These are phyloP conservation scores for Diadromus collaris DNA, from an alignment of 2,888 invertebrate genomes.

Conservation along the genomic window DNA sequence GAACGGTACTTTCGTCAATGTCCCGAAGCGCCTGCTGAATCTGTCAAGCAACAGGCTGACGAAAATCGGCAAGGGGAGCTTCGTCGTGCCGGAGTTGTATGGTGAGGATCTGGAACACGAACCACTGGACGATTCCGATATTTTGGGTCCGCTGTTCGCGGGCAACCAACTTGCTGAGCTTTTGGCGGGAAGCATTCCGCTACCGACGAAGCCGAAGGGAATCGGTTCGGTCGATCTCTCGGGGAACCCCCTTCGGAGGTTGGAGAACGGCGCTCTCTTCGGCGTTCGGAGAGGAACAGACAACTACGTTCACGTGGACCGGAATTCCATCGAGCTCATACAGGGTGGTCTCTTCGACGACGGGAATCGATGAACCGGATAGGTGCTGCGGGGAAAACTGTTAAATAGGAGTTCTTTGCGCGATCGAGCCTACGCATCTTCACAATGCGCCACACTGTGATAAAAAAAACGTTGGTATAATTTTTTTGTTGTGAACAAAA, in stretches of 20 bases:
- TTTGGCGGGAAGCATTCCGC: constrained; percentile 61
- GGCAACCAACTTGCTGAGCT: constrained; percentile 6
- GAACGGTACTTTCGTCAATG: constrained; percentile 75
- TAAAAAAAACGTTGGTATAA: too few species aligned
- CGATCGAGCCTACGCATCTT: too few species aligned
- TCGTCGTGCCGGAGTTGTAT: constrained; percentile 22
- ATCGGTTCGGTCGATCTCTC: constrained; percentile 51
- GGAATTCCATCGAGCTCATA: background rate
- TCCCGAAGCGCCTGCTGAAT: constrained; percentile 18
- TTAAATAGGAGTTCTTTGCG: too few species aligned
- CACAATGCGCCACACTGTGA: too few species aligned
- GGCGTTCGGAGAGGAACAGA: constrained; percentile 52
- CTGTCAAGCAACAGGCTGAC: constrained; percentile 39
- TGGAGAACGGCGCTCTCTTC: constrained; percentile 72
- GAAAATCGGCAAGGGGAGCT: constrained; percentile 27
- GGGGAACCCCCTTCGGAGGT: constrained; percentile 74
- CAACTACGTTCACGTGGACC: background rate
- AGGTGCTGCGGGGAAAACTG: too few species aligned
- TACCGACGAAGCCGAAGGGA: constrained; percentile 26
- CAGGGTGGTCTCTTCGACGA: background rate
- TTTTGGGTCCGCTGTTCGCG: constrained; percentile 16
- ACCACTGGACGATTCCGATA: constrained; percentile 12
- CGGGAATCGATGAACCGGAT: background rate
- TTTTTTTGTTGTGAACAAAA: too few species aligned
- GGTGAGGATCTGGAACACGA: constrained; percentile 80